Base-by-base conservation (phyloP, 2,888 invertebrate species). In the Syritta pipiens region DNA sequence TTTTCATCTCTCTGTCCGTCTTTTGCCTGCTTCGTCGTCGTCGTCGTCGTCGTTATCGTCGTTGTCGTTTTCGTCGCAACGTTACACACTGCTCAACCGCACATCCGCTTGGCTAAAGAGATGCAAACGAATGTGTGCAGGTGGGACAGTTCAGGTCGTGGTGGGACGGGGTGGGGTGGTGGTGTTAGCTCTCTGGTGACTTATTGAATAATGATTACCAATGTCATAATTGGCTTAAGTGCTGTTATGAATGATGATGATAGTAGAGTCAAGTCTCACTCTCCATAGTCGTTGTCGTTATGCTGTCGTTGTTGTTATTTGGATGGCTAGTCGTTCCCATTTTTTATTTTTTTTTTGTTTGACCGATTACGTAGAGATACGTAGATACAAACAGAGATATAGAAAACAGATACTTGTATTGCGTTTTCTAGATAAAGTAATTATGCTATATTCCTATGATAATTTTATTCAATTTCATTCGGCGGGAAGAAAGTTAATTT, bases 161-260 rank as follows among this genome's bases (percentile, higher is more conserved):
- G 37, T 10, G 32, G 32, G 37, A 0, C 3, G 37, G 17, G 37
- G 17, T 14, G 0, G 17, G 17, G 14, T 7, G 3, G 17, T 17
- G 7, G 19, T 17, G 9, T 17, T 37, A 37, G 37, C 19, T 14
- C 37, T 14, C 14, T 55, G 32, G 30, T 62, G 62, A 20, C 53
- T 42, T 68, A 40, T 55, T 75, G 68, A 68, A 75, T 75, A 62
- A 75, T 67, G 59, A 75, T 65, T 65, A 44, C 42, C n/a, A 49
- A 55, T 68, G 53, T 74, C 74, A 74, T 74, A 67, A 74, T 67
- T 67, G 37, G 60, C 53, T 68, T 62, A 55, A 55, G 75, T 62
- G 68, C 32, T 62, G 48, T 62, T 49, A 48, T 75, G 62, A 75
- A 62, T 55, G 55, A 42, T 68, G 51, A 49, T 62, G 22, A 12